These are phyloP conservation scores for Cyrtodaria siliqua DNA, from an alignment of 2,888 invertebrate species.

Conservation along the genomic window DNA sequence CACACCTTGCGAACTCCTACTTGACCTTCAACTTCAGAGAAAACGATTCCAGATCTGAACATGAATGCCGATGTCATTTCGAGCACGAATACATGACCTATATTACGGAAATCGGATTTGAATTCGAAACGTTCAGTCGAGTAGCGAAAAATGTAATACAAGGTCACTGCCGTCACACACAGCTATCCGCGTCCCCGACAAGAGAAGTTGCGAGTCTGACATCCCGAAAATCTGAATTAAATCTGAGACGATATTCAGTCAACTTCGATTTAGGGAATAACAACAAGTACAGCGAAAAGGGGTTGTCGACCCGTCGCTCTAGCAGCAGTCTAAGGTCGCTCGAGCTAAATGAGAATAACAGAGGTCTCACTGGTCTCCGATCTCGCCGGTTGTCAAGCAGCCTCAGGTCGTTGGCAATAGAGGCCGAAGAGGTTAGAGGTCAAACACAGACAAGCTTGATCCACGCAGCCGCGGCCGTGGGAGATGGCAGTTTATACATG, in stretches of 20 bases:
- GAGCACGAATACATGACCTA: conserved; percentile 65
- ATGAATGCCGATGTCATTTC: conserved; percentile 58
- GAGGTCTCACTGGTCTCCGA: conserved; percentile 16
- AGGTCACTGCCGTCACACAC: conserved; percentile 52
- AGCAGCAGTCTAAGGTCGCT: conserved; percentile 45
- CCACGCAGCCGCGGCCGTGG: conserved; percentile 59
- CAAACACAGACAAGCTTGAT: conserved; percentile 58
- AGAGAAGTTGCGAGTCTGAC: neutral
- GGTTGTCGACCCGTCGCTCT: conserved; percentile 29
- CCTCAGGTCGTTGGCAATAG: conserved; percentile 44
- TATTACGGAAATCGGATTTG: conserved; percentile 50
- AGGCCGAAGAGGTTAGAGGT: conserved; percentile 41
- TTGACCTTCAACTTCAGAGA: conserved; percentile 57
- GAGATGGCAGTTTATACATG: conserved; percentile 37
- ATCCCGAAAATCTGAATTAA: conserved; percentile 14
- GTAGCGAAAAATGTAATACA: conserved; percentile 54
- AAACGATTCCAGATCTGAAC: conserved; percentile 41
- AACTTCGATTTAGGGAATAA: conserved; percentile 23
- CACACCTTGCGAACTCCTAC: conserved; percentile 45
- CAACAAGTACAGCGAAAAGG: conserved; percentile 1
- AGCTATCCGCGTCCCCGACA: conserved; percentile 10
- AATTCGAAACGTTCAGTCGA: conserved; percentile 58
- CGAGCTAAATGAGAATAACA: conserved; percentile 32
- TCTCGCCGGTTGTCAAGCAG: conserved; percentile 31
- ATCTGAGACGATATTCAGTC: conserved; percentile 40